Evolutionary conservation across 2,888 invertebrate genomes (phyloP).

Genomic region (Lepidonotus clava): DNA sequence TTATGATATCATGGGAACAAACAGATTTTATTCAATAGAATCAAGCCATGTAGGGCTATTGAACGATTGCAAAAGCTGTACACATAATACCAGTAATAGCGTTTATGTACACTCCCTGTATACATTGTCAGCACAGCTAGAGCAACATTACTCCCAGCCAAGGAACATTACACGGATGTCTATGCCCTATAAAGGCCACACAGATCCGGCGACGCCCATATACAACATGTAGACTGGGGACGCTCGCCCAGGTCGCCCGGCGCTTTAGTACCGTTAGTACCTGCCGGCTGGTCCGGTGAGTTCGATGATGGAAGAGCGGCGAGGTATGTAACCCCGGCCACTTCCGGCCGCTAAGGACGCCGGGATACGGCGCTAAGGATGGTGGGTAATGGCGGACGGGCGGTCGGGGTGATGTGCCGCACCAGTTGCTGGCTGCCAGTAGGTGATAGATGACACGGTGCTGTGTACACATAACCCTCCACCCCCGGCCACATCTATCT

Average conservation of each 20-base stretch:
- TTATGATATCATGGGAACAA: too few species aligned
- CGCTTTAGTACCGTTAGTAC: too few species aligned
- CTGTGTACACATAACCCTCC: constrained; percentile 44
- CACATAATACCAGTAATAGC: too few species aligned
- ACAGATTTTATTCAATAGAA: too few species aligned
- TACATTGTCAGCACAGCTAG: too few species aligned
- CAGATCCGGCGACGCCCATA: not conserved
- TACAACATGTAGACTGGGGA: not conserved
- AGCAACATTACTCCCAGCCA: too few species aligned
- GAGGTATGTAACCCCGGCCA: constrained; percentile 42
- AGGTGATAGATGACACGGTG: constrained; percentile 21
- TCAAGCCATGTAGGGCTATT: too few species aligned
- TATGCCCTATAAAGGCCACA: not conserved
- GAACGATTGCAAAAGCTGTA: too few species aligned
- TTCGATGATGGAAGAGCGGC: constrained; percentile 13
- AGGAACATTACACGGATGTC: too few species aligned
- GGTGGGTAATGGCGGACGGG: constrained; percentile 41
- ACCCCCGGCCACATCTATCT: constrained; percentile 22
- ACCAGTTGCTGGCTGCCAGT: constrained; percentile 51
- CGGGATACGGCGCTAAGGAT: constrained; percentile 37
- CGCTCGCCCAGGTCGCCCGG: not conserved
- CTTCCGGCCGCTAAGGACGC: constrained; percentile 52
- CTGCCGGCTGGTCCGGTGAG: not conserved
- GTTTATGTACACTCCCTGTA: too few species aligned
- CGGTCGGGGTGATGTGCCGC: not conserved